These are phyloP conservation scores for Neoscelio sp. DNA, from an alignment of 2,888 invertebrate genomes.

Conservation along the genomic window DNA sequence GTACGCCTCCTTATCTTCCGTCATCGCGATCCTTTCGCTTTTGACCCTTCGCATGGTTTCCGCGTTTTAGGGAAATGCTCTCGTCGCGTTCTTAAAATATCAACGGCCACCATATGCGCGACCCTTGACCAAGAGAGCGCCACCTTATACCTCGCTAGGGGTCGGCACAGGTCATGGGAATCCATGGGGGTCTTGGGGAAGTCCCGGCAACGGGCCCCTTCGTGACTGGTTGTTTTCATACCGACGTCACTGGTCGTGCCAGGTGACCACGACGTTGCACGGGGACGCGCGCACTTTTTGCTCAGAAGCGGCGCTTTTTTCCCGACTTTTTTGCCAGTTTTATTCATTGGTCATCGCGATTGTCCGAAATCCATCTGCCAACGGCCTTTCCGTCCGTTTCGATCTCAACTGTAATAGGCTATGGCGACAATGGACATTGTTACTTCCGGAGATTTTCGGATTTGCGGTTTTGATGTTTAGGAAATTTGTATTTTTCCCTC, in stretches of 20 bases:
- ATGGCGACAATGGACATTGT: not conserved
- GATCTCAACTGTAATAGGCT: not conserved
- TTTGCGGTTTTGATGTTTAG: constrained; percentile 21
- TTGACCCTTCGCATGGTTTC: constrained; percentile 49
- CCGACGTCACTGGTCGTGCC: constrained; percentile 70
- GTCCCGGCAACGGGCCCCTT: not conserved
- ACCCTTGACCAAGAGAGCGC: constrained; percentile 74
- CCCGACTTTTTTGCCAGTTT: constrained; percentile 45
- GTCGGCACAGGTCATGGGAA: constrained; percentile 82
- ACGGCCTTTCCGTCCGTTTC: constrained; percentile 47
- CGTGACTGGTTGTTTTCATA: constrained; percentile 67
- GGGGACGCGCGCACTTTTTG: constrained; percentile 58
- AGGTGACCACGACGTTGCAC: constrained; percentile 61
- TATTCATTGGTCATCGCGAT: constrained; percentile 47
- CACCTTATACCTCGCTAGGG: constrained; percentile 73
- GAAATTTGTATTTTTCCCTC: not conserved
- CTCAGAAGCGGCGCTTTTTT: constrained; percentile 39
- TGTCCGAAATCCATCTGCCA: constrained; percentile 67
- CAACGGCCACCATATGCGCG: constrained; percentile 75
- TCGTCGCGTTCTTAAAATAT: constrained; percentile 61
- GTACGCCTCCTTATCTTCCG: constrained; percentile 60
- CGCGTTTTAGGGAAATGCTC: constrained; percentile 75
- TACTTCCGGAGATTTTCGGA: constrained; percentile 28
- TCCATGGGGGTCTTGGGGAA: constrained; percentile 79
- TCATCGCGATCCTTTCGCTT: constrained; percentile 59